Evolutionary conservation across 2,888 invertebrate genomes (phyloP).

Genomic region (Pristionchus entomophagus): DNA sequence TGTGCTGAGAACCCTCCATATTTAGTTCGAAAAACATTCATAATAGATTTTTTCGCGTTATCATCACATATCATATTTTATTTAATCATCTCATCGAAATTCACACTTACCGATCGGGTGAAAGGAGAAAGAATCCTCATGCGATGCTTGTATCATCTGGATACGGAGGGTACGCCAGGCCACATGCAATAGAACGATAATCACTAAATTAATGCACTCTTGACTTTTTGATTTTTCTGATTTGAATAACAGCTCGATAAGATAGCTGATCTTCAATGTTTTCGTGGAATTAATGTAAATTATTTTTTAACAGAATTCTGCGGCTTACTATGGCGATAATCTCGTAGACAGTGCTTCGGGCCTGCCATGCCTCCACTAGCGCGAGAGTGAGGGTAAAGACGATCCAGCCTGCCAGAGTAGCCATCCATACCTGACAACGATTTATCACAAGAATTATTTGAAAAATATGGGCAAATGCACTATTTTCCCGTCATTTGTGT

Average conservation of each 20-base stretch:
- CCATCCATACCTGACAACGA: conserved; percentile 41
- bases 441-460: too few relatives aligned
- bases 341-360: neutral
- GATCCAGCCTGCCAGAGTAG: conserved; percentile 15
- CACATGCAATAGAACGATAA: neutral
- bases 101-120: neutral
- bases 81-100: neutral
- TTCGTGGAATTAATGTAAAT: too few relatives aligned
- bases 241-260: too few relatives aligned
- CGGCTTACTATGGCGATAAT: neutral
- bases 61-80: neutral
- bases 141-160: conserved; percentile 10
- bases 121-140: neutral
- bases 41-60: too few relatives aligned
- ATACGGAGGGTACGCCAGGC: conserved; percentile 22
- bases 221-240: neutral
- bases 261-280: too few relatives aligned
- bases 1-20: too few relatives aligned
- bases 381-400: conserved; percentile 5
- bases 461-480: too few relatives aligned
- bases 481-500: too few relatives aligned
- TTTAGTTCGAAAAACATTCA: too few relatives aligned
- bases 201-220: too few relatives aligned
- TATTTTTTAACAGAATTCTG: too few relatives aligned
- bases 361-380: neutral